These are phyloP conservation scores for Tipula vernalis DNA, from an alignment of 2,888 invertebrate species.

Conservation along the genomic window DNA sequence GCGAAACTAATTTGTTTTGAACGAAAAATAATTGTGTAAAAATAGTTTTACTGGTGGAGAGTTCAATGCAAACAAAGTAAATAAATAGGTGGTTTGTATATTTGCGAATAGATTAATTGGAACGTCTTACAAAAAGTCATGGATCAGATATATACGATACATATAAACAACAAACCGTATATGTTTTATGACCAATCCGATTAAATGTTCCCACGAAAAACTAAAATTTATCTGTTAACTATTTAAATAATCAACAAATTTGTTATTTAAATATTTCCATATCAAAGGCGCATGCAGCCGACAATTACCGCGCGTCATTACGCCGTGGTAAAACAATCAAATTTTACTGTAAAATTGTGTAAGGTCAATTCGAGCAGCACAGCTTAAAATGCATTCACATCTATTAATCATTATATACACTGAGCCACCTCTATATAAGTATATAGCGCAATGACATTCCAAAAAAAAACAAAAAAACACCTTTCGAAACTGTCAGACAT, in stretches of 20 bases:
- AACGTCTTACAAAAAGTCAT: neutral
- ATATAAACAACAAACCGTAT: neutral
- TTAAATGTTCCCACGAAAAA: neutral
- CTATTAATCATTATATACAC: neutral
- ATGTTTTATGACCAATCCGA: neutral
- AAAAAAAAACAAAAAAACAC: neutral
- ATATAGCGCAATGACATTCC: neutral
- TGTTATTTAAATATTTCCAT: neutral
- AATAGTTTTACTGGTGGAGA: neutral
- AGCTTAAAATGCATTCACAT: neutral
- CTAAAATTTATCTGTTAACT: neutral
- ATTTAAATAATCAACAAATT: neutral
- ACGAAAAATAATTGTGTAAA: neutral
- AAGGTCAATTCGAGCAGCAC: neutral
- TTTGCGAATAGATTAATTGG: neutral
- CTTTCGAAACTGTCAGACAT: neutral
- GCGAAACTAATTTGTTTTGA: neutral
- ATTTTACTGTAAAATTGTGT: neutral
- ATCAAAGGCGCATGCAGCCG: neutral
- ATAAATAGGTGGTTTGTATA: neutral
- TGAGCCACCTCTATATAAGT: neutral
- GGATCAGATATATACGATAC: neutral
- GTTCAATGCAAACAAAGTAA: neutral
- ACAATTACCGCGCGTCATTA: neutral
- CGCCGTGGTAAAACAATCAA: neutral